phyloP scores from a whole-genome alignment of 2,113 vertebrate species.

The Rattus rattus region DNA sequence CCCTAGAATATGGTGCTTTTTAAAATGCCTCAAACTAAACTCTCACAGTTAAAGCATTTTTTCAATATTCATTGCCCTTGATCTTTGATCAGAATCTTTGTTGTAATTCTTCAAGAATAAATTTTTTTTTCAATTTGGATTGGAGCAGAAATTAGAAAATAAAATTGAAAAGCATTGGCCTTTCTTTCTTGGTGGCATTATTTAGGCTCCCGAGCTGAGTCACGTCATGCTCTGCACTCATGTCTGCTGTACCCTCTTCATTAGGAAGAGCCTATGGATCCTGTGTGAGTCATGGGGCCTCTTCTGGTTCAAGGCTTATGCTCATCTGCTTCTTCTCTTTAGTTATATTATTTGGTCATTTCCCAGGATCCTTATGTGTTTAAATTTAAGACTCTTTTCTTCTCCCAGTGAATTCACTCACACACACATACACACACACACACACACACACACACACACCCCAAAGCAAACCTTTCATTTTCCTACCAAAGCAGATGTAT shows the following conservation, averaged over 20 bases:
- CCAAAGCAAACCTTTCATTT: conserved; percentile 61
- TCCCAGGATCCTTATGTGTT: conserved; percentile 83
- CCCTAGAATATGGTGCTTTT: neutral
- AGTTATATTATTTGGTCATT: conserved; percentile 80
- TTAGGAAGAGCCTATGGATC: conserved; percentile 82
- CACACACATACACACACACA: neutral
- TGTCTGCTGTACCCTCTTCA: conserved; percentile 73
- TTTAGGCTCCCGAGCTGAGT: conserved; percentile 52
- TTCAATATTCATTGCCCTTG: neutral
- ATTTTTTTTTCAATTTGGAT: neutral
- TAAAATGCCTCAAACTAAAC: neutral
- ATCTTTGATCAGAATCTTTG: neutral
- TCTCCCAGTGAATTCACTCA: conserved; percentile 79
- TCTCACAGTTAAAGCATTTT: neutral
- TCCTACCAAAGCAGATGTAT: conserved; percentile 69
- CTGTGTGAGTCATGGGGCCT: conserved; percentile 82
- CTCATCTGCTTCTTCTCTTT: conserved; percentile 53
- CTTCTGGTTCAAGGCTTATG: conserved; percentile 73
- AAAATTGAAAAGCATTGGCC: neutral
- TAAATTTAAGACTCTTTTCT: conserved; percentile 73
- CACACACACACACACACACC: neutral
- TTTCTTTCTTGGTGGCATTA: neutral
- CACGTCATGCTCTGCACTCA: conserved; percentile 78
- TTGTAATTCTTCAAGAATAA: neutral
- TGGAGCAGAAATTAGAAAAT: neutral